These are phyloP conservation scores for Abrostola tripartita DNA, from an alignment of 2,888 invertebrate genomes.

Conservation along the genomic window DNA sequence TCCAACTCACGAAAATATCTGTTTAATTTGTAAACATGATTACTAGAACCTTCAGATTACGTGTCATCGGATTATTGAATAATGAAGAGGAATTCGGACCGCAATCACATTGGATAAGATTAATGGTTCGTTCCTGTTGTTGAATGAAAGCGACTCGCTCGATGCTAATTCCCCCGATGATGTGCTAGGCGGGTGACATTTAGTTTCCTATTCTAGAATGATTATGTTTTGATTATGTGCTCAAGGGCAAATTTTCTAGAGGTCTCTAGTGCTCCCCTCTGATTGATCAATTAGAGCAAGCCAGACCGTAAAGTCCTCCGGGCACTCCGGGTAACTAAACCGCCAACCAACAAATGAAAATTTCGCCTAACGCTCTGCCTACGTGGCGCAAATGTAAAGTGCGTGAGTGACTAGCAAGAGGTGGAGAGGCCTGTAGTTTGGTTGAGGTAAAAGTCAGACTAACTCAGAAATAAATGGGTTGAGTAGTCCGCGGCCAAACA, in stretches of 20 bases:
- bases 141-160: slow-evolving; percentile 69
- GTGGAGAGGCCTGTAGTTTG: too few species aligned
- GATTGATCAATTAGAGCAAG: slow-evolving; percentile 2
- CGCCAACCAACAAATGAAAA: neutral
- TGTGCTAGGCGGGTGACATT: slow-evolving; percentile 62
- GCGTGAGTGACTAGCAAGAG: too few species aligned
- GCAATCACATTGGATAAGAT: slow-evolving; percentile 77
- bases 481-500: too few species aligned
- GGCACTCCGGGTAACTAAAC: neutral
- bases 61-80: slow-evolving; percentile 70
- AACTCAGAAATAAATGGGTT: too few species aligned
- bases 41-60: slow-evolving; percentile 48
- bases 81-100: slow-evolving; percentile 72
- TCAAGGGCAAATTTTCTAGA: slow-evolving; percentile 8
- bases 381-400: too few species aligned
- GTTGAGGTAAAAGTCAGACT: too few species aligned
- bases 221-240: slow-evolving; percentile 42
- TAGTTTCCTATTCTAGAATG: slow-evolving; percentile 63
- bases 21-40: slow-evolving; percentile 42
- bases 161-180: slow-evolving; percentile 71
- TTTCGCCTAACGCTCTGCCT: too few species aligned
- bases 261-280: neutral
- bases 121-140: slow-evolving; percentile 70
- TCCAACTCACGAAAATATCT: slow-evolving; percentile 15
- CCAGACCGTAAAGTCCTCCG: slow-evolving; percentile 1